Evolutionary conservation across 2,888 invertebrate species (phyloP).

Genomic region (Troides helena): DNA sequence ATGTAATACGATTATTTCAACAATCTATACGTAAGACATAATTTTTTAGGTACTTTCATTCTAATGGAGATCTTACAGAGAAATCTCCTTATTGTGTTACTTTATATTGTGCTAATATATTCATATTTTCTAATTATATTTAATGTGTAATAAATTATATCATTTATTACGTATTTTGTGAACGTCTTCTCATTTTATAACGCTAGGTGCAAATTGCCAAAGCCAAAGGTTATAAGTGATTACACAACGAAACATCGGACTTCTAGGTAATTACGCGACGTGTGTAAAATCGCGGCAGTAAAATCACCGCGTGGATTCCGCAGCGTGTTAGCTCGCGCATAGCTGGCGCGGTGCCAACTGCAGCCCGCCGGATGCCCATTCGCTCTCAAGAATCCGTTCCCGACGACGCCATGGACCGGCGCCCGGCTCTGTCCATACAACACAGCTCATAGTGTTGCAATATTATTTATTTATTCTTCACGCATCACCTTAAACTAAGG

Average conservation of each 20-base stretch:
- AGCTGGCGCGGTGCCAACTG: conserved; percentile 57
- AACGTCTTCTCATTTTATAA: background rate
- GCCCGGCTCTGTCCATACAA: conserved; percentile 25
- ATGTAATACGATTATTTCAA: too few relatives aligned
- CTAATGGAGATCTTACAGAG: too few relatives aligned
- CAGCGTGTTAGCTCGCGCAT: conserved; percentile 55
- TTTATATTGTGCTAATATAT: too few relatives aligned
- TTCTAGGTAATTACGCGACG: conserved; percentile 45
- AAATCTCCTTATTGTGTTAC: too few relatives aligned
- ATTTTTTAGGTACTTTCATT: too few relatives aligned
- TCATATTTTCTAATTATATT: too few relatives aligned
- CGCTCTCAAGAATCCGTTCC: conserved; percentile 42
- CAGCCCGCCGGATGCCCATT: conserved; percentile 60
- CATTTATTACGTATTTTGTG: background rate
- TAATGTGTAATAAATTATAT: background rate
- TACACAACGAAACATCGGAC: conserved; percentile 40
- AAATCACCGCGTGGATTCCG: conserved; percentile 57
- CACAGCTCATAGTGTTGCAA: conserved; percentile 28
- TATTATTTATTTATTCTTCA: background rate
- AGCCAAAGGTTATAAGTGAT: conserved; percentile 40
- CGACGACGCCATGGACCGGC: conserved; percentile 33
- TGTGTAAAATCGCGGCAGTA: conserved; percentile 47
- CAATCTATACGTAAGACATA: too few relatives aligned
- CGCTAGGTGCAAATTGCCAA: conserved; percentile 28
- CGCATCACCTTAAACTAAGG: too few relatives aligned